Evolutionary conservation across 2,113 vertebrate genomes (phyloP), one percentile per base, ranked within the genome.

Genomic region (Sander lucioperca): DNA sequence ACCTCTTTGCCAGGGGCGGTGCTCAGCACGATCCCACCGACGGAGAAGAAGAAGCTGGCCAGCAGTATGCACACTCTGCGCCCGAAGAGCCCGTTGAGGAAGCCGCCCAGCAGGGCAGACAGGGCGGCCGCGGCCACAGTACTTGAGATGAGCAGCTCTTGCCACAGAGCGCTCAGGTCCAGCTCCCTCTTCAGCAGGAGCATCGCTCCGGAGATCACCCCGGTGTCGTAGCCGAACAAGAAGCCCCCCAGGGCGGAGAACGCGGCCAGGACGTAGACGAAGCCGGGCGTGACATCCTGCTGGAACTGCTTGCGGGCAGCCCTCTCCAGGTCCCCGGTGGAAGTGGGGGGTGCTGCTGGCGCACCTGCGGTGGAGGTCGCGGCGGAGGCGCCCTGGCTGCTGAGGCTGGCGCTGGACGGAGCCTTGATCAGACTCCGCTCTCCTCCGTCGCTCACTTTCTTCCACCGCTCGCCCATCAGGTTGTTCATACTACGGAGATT

Each of bases 241-340:
- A 99, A 99, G 81, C 98, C 98, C 12, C 98, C 98, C 71, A 99
- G 93, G 27, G 98, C 98, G 6, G 98, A 98, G 95, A 99, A 98
- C 27, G 91, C 94, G 5, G 94, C 92, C 84, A 96, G 91, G 11
- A 95, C 74, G 51, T 95, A 96, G 33, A 99, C 96, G 92, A 99
- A 98, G 48, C 86, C 91, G 6, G 97, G 96, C 54, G 97, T 97
- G 90, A 96, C 96, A 90, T 97, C 96, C 80, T 95, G 96, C 94
- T 97, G 97, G 95, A 99, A 98, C 95, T 97, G 97, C 85, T 96
- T 96, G 66, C 97, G 96, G 18, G 97, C 97, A 74, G 97, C 97
- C 73, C 97, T 94, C 95, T 99, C 97, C 94, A 97, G 89, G 57
- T 97, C 97, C 62, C 93, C 96, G 53, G 89, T 94, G 81, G 85